Evolutionary conservation across 2,797 vertebrate genomes (phyloP), one percentile per base, ranked within the genome.

Genomic region (Sebastes elongatus): DNA sequence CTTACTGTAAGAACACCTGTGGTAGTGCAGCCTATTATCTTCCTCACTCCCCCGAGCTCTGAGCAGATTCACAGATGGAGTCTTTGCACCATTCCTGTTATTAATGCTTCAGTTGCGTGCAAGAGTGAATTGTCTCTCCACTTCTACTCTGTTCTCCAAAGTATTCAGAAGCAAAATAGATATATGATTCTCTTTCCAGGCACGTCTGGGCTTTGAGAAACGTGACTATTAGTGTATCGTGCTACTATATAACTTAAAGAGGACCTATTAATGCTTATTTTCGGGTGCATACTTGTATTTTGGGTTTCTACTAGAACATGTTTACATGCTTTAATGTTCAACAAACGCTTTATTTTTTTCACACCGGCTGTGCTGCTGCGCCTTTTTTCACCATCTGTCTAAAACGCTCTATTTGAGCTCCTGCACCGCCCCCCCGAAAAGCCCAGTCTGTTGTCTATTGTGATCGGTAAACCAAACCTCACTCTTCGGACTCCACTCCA

Each of bases 1-100:
- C 84, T 87, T 80, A 75, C 85, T 79, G 66, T 61, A 80, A 80
- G 76, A 89, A 90, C 90, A 93, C 92, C 92, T 93, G 92, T 86
- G 85, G 76, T 81, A 55, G 57, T 67, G 75, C 68, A 80, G 84
- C 73, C 82, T 82, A 80, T 91, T 89, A 89, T 90, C 86, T 64
- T 55, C 60, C 38, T 56, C 49, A 35, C 53, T 89, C 81, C 88
- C 86, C 22, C 30, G 76, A 82, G 86, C 66, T 62, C 35, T 65
- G 72, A 76, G 27, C 73, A 90, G 68, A 88, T 89, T 87, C 73
- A 74, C 90, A 90, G 89, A 91, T 91, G 91, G 82, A 85, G 76
- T 49, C 59, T 18, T 57, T 56, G 69, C 73, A 70, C 55, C 63
- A 74, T 71, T 78, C 59, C 59, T 56, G 56, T 73, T 80, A 78